Conservation (phyloP, 2,888 invertebrate genomes). For the Aelia acuminata region DNA sequence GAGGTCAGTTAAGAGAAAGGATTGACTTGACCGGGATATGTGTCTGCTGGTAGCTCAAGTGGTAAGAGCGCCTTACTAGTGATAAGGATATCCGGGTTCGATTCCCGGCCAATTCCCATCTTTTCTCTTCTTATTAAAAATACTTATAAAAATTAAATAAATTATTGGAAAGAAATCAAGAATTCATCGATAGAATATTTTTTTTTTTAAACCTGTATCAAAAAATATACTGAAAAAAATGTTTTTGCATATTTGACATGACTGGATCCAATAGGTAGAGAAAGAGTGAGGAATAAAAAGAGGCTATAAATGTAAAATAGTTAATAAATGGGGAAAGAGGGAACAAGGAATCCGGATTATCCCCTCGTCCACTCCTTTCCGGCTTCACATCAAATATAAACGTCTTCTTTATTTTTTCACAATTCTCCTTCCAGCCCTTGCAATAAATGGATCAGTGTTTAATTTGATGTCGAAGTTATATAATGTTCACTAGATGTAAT, state of each 20-base stretch:
- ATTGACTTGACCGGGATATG: too few species aligned
- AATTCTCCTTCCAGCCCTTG: neutral
- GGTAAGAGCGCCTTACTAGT: too few species aligned
- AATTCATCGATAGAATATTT: neutral
- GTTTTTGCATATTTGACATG: neutral
- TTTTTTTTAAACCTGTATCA: neutral
- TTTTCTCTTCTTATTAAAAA: too few species aligned
- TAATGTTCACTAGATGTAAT: too few species aligned
- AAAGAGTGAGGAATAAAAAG: constrained; percentile 16
- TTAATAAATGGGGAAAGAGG: constrained; percentile 32
- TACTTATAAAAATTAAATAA: too few species aligned
- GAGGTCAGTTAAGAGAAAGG: too few species aligned
- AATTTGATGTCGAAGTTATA: too few species aligned
- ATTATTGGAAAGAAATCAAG: neutral
- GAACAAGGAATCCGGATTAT: neutral
- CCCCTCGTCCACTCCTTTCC: neutral
- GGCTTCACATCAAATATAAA: neutral
- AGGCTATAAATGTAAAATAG: constrained; percentile 35
- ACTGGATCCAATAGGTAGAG: neutral
- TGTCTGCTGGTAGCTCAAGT: too few species aligned
- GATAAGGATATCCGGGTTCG: too few species aligned
- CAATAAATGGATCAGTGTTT: neutral
- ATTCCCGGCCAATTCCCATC: too few species aligned
- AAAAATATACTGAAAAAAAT: neutral
- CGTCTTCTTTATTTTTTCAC: constrained; percentile 1